Conservation (phyloP, 1,140 invertebrate species). For the Tachypleus tridentatus region DNA sequence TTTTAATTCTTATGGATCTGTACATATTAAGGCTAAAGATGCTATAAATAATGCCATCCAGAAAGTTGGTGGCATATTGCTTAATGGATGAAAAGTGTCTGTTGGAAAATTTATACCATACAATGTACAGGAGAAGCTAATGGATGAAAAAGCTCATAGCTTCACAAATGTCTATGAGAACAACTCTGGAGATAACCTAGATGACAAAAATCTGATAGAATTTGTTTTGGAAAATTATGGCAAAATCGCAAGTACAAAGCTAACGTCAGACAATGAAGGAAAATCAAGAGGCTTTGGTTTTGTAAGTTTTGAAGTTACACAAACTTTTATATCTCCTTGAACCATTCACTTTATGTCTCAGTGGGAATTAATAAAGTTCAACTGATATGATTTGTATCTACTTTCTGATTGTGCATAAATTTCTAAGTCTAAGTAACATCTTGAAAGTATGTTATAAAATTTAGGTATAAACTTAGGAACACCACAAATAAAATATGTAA, state of each 20-base stretch:
- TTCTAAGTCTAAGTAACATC: too few species aligned
- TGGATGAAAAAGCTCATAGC: conserved; percentile 92
- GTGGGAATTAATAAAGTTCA: too few species aligned
- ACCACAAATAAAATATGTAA: too few species aligned
- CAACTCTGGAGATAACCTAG: conserved; percentile 92
- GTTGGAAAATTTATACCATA: conserved; percentile 97
- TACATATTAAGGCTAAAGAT: conserved; percentile 99
- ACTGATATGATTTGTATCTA: too few species aligned
- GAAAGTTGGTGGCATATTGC: conserved; percentile 80
- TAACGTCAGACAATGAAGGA: conserved; percentile 87
- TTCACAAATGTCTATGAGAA: conserved; percentile 99
- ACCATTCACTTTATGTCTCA: too few species aligned
- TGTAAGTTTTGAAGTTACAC: conserved; percentile 95
- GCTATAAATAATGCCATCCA: conserved; percentile 78
- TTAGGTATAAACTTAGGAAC: too few species aligned
- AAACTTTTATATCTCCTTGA: conserved; percentile 39
- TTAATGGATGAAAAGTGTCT: conserved; percentile 83
- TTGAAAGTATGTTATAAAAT: too few species aligned
- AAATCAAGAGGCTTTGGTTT: conserved; percentile 98
- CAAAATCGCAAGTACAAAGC: conserved; percentile 52
- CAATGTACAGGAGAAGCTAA: conserved; percentile 90
- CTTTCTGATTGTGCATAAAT: too few species aligned
- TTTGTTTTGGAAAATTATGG: conserved; percentile 88
- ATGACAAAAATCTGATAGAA: conserved; percentile 79
- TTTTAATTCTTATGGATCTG: conserved; percentile 98